phyloP scores from a whole-genome alignment of 2,888 invertebrate genomes.

The Agrochola lychnidis region DNA sequence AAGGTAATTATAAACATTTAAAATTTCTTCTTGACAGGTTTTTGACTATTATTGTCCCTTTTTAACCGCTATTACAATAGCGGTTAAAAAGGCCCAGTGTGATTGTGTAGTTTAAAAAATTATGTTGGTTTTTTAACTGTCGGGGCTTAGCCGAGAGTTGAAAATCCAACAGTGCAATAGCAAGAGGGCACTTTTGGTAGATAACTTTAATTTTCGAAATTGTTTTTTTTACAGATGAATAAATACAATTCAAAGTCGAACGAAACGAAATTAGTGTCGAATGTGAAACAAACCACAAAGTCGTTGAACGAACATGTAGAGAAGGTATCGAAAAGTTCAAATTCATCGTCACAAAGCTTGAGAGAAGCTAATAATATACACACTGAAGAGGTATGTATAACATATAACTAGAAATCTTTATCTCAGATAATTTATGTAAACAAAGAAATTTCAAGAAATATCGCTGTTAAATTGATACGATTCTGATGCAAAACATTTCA shows the following conservation, averaged over 20 bases:
- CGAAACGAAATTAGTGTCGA: slow-evolving; percentile 74
- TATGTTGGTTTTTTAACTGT: too few relatives aligned
- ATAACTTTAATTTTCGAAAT: not conserved
- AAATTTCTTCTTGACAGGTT: not conserved
- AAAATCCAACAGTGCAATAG: not conserved
- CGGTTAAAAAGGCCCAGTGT: too few relatives aligned
- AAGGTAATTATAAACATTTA: slow-evolving; percentile 54
- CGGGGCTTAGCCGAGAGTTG: not conserved
- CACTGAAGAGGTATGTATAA: slow-evolving; percentile 74
- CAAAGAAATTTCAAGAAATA: not conserved
- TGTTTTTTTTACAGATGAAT: slow-evolving; percentile 61
- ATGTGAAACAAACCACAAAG: slow-evolving; percentile 71
- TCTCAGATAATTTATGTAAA: not conserved
- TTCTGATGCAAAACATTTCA: not conserved
- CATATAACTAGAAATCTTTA: not conserved
- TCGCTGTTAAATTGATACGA: not conserved
- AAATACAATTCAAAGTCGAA: slow-evolving; percentile 66
- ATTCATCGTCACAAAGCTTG: slow-evolving; percentile 64
- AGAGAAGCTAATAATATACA: slow-evolving; percentile 69
- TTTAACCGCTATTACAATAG: too few relatives aligned
- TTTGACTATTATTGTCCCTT: not conserved
- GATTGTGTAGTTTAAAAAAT: not conserved
- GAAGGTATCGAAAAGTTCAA: slow-evolving; percentile 70
- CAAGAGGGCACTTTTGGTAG: not conserved
- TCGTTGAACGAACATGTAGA: slow-evolving; percentile 71